Conservation (phyloP, 2,797 vertebrate species). For the Eulemur mongoz region DNA sequence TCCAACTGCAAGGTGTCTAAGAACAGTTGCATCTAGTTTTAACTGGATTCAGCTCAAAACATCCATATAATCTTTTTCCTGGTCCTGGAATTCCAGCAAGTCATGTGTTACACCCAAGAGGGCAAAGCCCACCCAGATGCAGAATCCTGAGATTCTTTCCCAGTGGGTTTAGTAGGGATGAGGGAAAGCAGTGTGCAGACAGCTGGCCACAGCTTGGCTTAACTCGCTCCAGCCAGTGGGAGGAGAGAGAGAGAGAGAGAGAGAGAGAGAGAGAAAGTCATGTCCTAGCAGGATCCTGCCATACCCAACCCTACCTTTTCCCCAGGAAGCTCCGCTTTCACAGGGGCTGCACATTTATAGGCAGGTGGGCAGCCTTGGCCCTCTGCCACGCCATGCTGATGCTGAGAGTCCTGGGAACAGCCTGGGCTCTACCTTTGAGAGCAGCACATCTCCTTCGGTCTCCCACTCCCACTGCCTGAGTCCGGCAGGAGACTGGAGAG, state of each 20-base stretch:
- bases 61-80: neutral
- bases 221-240: too few species aligned
- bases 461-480: neutral
- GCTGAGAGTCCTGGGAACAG: neutral
- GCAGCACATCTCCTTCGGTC: fast-evolving
- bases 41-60: neutral
- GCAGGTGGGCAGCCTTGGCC: neutral
- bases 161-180: fast-evolving
- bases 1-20: neutral
- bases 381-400: neutral
- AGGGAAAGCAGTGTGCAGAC: neutral
- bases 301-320: neutral
- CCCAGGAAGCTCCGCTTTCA: neutral
- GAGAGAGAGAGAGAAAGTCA: neutral
- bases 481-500: conserved; percentile 73
- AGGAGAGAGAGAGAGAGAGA: neutral
- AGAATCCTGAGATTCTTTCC: neutral
- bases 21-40: neutral
- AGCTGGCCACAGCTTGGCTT: neutral
- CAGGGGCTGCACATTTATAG: neutral
- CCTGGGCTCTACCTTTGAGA: neutral
- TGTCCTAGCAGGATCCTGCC: neutral
- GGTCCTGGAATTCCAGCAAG: neutral
- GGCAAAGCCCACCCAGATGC: neutral
- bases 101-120: neutral